Evolutionary conservation across 1,140 invertebrate genomes (phyloP), one percentile per base, ranked within the genome.

Genomic region (Drosophila kurseongensis): DNA sequence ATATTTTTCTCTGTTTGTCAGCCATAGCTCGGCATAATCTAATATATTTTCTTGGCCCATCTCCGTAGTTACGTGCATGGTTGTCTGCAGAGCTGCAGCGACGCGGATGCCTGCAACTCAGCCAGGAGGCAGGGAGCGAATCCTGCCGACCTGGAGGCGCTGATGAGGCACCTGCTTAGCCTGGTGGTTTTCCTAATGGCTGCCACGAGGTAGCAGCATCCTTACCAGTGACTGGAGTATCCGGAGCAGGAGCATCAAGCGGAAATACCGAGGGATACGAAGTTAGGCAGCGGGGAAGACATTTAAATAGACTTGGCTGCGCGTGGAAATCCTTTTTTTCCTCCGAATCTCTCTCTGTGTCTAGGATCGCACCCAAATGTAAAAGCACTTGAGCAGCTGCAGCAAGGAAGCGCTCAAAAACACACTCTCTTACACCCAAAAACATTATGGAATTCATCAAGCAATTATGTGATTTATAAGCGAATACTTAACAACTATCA

Each of bases 21-120:
- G 29, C 29, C 29, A 7, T 32, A 32, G 29, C 8, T 32, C 29
- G 8, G 29, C 29, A 32, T 32, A 32, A 32, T 32, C 47, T 10
- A 45, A 35, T 23, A 16, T 54, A 41, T 36, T 47, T 51, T 14
- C 29, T 4, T 50, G 13, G 13, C 14, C 56, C 29, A 10, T 5
- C 14, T 14, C 32, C 12, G 56, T 91, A 98, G 97, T 80, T 97
- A 97, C 88, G 95, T 97, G 16, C 95, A 96, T 78, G 97, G 97
- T 38, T 98, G 97, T 90, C 94, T 97, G 9, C 97, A 97, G 91
- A 97, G 96, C 66, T 98, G 97, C 93, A 96, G 95, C 88, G 97
- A 98, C 90, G 95, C 96, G 1, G 97, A 98, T 88, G 97, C 96
- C 1, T 98, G 97, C 92, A 98, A 98, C 54, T 69, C 82, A 14